phyloP scores from a whole-genome alignment of 2,888 invertebrate genomes.

The Trissoscelio sp. region DNA sequence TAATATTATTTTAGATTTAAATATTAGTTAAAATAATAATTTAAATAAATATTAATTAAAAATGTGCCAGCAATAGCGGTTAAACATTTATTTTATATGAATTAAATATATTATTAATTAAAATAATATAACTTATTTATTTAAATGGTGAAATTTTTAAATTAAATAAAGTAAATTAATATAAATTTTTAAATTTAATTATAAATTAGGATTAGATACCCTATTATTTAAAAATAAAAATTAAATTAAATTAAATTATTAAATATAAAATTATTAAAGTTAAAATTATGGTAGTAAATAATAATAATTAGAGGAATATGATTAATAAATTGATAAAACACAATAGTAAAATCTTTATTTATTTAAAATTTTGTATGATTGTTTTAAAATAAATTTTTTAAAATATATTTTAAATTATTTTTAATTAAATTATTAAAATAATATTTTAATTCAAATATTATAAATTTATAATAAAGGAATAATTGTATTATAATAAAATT shows the following conservation, averaged over 20 bases:
- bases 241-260: no score
- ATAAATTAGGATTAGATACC: slow-evolving; percentile 84
- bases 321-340: slow-evolving; percentile 60
- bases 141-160: no score
- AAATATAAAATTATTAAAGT: slow-evolving; percentile 83
- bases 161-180: slow-evolving; percentile 66
- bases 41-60: slow-evolving; percentile 84
- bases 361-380: slow-evolving; percentile 64
- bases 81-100: slow-evolving; percentile 69
- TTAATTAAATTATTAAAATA: slow-evolving; percentile 84
- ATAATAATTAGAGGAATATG: slow-evolving; percentile 63
- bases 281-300: slow-evolving; percentile 72
- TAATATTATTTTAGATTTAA: slow-evolving; percentile 87
- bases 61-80: slow-evolving; percentile 84
- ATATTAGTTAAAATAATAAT: slow-evolving; percentile 86
- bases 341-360: slow-evolving; percentile 48
- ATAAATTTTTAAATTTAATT: slow-evolving; percentile 78
- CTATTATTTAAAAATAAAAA: slow-evolving; percentile 85
- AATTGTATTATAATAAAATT: slow-evolving; percentile 86
- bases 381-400: slow-evolving; percentile 55
- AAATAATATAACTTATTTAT: slow-evolving; percentile 83
- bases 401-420: slow-evolving; percentile 74
- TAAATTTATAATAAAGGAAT: slow-evolving; percentile 87
- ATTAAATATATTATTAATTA: slow-evolving; percentile 89
- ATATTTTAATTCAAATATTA: slow-evolving; percentile 85